phyloP scores from a whole-genome alignment of 2,888 invertebrate genomes.

The Cosmia trapezina region DNA sequence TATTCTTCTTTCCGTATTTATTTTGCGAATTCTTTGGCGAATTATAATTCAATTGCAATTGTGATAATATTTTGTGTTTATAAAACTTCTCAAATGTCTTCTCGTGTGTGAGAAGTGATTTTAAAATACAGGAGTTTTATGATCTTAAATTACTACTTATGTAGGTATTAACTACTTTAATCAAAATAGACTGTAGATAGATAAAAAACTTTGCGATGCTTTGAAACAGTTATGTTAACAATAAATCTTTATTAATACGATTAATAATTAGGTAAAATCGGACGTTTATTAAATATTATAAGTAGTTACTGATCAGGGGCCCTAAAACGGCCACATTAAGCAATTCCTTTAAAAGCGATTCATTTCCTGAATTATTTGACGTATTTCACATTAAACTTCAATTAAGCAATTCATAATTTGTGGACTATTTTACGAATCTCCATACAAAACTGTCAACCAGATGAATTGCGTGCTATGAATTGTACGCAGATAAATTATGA shows the following conservation, averaged over 20 bases:
- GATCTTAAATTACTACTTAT: neutral
- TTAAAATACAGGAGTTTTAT: neutral
- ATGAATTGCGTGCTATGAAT: too few species aligned
- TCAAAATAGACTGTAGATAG: neutral
- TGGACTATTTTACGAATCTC: too few species aligned
- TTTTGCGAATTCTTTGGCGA: conserved; percentile 53
- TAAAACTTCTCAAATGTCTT: neutral
- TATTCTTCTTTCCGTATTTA: neutral
- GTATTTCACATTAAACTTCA: too few species aligned
- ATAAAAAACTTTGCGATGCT: too few species aligned
- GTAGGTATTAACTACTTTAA: neutral
- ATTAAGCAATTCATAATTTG: too few species aligned
- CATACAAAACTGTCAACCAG: too few species aligned
- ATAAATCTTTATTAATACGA: neutral
- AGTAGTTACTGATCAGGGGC: neutral
- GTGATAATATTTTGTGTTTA: conserved; percentile 23
- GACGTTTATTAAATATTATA: too few species aligned
- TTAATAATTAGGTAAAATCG: neutral
- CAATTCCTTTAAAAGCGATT: too few species aligned
- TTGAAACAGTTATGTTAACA: neutral
- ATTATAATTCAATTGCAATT: conserved; percentile 38
- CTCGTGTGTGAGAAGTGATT: conserved; percentile 8
- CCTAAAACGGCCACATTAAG: too few species aligned
- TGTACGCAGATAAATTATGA: too few species aligned
- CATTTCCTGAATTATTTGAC: too few species aligned